Evolutionary conservation across 2,113 vertebrate species (phyloP).

Genomic region (Thamnophis sirtalis): DNA sequence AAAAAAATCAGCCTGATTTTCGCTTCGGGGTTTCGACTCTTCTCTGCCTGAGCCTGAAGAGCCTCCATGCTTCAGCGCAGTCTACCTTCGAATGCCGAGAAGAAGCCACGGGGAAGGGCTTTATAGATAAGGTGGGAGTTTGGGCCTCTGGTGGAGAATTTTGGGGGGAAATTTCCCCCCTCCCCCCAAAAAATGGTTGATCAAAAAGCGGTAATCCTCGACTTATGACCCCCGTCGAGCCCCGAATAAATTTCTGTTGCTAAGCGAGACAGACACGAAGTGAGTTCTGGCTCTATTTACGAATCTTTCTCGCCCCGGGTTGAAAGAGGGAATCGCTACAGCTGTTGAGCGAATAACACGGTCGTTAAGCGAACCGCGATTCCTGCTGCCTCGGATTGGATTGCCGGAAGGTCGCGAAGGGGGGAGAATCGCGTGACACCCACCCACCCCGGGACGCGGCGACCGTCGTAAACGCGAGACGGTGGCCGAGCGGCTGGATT

Average conservation of each 20-base stretch:
- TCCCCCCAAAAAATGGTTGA: neutral
- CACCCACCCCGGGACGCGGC: too few species aligned
- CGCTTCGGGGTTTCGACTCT: neutral
- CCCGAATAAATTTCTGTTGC: neutral
- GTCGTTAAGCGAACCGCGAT: too few species aligned
- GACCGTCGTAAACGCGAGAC: too few species aligned
- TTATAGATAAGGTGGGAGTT: neutral
- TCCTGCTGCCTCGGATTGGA: too few species aligned
- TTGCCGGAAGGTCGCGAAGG: too few species aligned
- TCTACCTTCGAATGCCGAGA: neutral
- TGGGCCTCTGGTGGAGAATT: neutral
- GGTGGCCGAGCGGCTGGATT: too few species aligned
- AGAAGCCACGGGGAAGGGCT: neutral
- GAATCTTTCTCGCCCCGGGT: neutral
- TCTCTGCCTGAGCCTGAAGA: neutral
- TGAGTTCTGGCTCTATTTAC: neutral
- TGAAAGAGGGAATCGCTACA: too few species aligned
- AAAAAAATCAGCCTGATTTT: neutral
- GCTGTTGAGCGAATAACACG: too few species aligned
- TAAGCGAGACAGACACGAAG: neutral
- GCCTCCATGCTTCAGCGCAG: neutral
- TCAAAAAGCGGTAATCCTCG: neutral
- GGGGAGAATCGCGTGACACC: too few species aligned
- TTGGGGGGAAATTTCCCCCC: neutral
- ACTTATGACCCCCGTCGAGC: neutral